Percentiles rank a stretch among this genome's conserved stretches.
phyloP scores from a whole-genome alignment of 1,140 invertebrate genomes.

The Plutomurus gul region DNA sequence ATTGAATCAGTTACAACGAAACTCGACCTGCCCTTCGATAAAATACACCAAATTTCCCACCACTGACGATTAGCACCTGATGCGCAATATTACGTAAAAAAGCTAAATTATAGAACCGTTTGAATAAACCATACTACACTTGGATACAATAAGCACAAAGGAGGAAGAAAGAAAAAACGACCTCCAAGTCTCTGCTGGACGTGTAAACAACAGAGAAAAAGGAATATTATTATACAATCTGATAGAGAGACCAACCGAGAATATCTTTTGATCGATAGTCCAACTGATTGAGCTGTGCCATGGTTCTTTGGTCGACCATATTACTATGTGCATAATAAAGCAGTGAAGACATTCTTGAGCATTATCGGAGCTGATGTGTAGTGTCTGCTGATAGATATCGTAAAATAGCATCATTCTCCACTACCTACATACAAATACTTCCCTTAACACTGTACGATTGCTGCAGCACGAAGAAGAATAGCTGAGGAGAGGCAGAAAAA shows the following conservation, averaged over 20 bases:
- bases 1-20: too few relatives aligned
- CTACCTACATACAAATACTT: neutral
- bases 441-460: neutral
- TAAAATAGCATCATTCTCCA: neutral
- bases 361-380: neutral
- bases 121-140: too few relatives aligned
- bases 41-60: too few relatives aligned
- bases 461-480: neutral
- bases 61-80: too few relatives aligned
- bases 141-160: too few relatives aligned
- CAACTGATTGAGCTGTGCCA: neutral
- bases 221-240: neutral
- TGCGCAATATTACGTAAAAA: too few relatives aligned
- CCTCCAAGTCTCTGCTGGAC: too few relatives aligned
- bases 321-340: slow-evolving; percentile 25
- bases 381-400: slow-evolving; percentile 6
- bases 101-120: too few relatives aligned
- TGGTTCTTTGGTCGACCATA: slow-evolving; percentile 7
- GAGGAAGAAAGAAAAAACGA: too few relatives aligned
- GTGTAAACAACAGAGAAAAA: neutral
- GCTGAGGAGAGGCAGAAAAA: too few relatives aligned
- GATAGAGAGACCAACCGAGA: neutral
- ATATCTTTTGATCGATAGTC: slow-evolving; percentile 16
- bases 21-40: too few relatives aligned
- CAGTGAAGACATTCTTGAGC: slow-evolving; percentile 9